phyloP scores from a whole-genome alignment of 2,113 vertebrate genomes.

The Uria aalge region DNA sequence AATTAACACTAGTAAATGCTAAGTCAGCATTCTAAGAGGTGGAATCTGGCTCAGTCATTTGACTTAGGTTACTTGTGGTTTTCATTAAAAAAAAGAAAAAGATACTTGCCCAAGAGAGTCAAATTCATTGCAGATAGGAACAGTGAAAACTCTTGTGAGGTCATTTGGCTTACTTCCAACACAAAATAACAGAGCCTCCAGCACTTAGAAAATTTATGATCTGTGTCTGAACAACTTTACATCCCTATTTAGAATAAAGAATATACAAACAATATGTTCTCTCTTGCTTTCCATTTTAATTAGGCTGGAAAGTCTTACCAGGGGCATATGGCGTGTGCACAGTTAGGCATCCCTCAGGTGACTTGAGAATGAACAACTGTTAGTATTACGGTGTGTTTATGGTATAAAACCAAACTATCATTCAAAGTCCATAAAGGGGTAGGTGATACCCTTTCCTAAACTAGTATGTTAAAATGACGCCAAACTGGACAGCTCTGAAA shows the following conservation, averaged over 20 bases:
- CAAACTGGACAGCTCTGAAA: neutral
- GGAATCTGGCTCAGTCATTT: neutral
- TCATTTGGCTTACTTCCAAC: neutral
- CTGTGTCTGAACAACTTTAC: neutral
- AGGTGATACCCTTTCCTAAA: neutral
- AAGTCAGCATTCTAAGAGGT: neutral
- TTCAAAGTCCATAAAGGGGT: neutral
- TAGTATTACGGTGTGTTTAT: neutral
- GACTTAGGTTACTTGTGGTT: neutral
- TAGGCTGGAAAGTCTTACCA: neutral
- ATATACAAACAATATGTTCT: neutral
- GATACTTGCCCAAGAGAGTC: neutral
- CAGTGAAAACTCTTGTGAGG: neutral
- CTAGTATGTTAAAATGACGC: neutral
- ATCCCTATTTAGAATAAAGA: slow-evolving; percentile 10
- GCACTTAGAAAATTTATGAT: neutral
- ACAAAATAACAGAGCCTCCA: neutral
- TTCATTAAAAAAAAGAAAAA: neutral
- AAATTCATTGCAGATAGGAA: neutral
- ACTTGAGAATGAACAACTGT: neutral
- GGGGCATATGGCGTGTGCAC: neutral
- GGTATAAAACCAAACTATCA: neutral
- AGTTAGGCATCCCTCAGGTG: neutral
- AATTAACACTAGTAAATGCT: neutral
- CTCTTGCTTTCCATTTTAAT: slow-evolving; percentile 12